Base-by-base conservation (phyloP, 2,888 invertebrate genomes). In the Branchellion lobata region DNA sequence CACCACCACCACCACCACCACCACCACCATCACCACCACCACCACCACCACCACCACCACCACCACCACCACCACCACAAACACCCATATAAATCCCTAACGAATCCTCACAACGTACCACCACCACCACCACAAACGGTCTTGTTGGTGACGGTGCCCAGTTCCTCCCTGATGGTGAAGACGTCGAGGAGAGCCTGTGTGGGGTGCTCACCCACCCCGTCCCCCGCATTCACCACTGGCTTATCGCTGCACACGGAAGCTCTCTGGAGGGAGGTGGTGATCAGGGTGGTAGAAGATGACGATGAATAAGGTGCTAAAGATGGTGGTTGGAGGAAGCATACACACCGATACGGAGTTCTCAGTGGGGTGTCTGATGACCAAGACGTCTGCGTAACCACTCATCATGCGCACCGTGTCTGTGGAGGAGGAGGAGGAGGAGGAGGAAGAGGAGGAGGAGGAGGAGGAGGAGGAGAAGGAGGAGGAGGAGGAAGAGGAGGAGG, bases 161-260 rank as follows among this genome's bases (percentile, higher is more conserved):
- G 95, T 90, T 99, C 98, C 89, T 99, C 96, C 82, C 98, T 91
- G 84, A 99, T 99, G 3, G 99, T 98, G 86, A 97, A 99, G 1
- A 98, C 92, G 86, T 99, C 99, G 14, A 99, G 89, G 21, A 99
- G 89, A 0, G 99, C 99, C 89, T 99, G 99, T 0, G 96, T 96
- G 0, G 99, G 99, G 79, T 88, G 88, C 81, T 88, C 87, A 2
- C 88, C 88, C 0, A 85, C 84, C 11, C 99, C 99, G 88, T 99
- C 98, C 0, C 99, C 99, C 18, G 96, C 99, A 89, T 99, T 99
- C 77, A 99, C 92, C n/a, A 99, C 89, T 0, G 97, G 96, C 85
- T 94, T 95, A n/a, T 93, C 91, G 83, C 93, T 93, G 81, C 92
- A 92, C 24, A 92, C 90, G 0, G 96, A 92, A 0, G 94, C 95